phyloP scores from a whole-genome alignment of 2,888 invertebrate species.

The Timema cristinae region DNA sequence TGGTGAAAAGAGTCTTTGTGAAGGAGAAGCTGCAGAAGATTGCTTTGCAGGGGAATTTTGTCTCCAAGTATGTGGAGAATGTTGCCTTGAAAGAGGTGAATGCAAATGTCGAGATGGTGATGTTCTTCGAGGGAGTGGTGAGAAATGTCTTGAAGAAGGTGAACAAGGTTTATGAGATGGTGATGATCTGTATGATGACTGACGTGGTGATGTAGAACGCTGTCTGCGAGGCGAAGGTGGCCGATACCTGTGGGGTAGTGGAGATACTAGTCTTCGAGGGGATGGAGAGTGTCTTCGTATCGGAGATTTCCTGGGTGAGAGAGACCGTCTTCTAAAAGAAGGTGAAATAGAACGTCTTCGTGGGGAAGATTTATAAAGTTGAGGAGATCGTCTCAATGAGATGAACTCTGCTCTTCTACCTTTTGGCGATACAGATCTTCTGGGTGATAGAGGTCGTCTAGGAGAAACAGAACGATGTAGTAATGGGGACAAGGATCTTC shows the following conservation, averaged over 20 bases:
- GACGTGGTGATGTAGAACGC: slow-evolving; percentile 12
- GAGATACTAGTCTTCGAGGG: not conserved
- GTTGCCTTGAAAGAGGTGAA: not conserved
- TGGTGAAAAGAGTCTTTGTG: slow-evolving; percentile 14
- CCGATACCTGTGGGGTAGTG: not conserved
- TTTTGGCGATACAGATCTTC: slow-evolving; percentile 19
- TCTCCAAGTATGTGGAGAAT: too few species aligned
- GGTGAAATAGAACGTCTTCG: slow-evolving; percentile 11
- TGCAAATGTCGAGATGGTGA: not conserved
- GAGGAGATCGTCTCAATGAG: too few species aligned
- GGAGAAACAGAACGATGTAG: slow-evolving; percentile 6
- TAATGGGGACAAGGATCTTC: not conserved
- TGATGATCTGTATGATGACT: not conserved
- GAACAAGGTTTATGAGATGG: not conserved
- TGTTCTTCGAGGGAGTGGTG: not conserved
- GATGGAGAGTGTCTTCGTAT: not conserved
- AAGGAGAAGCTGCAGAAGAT: slow-evolving; percentile 3
- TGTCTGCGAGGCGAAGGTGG: slow-evolving; percentile 9
- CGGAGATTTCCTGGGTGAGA: not conserved
- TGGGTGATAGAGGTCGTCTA: slow-evolving; percentile 9
- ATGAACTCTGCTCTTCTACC: not conserved
- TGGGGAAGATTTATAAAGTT: not conserved
- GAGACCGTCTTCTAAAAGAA: slow-evolving; percentile 8
- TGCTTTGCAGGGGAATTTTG: too few species aligned
- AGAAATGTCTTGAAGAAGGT: not conserved